Evolutionary conservation across 2,797 vertebrate genomes (phyloP).

Genomic region (Sebastes miniatus): DNA sequence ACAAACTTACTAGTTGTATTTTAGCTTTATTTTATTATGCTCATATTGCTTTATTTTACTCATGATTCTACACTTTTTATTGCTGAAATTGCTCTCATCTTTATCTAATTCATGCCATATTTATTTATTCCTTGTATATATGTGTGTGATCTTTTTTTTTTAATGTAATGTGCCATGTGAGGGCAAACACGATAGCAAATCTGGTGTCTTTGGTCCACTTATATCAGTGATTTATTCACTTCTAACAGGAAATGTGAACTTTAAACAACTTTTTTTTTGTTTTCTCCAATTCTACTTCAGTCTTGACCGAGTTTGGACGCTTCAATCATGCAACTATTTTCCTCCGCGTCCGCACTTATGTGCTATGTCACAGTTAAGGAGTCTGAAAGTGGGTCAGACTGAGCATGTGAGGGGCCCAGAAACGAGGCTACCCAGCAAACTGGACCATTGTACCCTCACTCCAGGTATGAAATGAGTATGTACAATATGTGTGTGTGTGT

Average conservation of each 20-base stretch:
- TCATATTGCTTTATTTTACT: too few relatives aligned
- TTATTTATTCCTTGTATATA: too few relatives aligned
- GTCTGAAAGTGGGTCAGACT: conserved; percentile 56
- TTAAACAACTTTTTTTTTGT: not conserved
- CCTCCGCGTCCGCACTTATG: conserved; percentile 7
- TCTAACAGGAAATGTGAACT: not conserved
- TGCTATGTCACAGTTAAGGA: conserved; percentile 29
- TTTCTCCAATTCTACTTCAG: not conserved
- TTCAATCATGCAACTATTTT: not conserved
- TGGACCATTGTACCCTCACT: conserved; percentile 12
- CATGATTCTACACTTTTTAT: too few relatives aligned
- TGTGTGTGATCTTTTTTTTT: too few relatives aligned
- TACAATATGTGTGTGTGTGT: not conserved
- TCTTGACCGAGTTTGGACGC: conserved; percentile 36
- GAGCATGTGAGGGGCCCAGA: conserved; percentile 28
- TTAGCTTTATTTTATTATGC: too few relatives aligned
- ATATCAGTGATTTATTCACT: not conserved
- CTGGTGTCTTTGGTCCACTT: not conserved
- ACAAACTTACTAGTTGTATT: too few relatives aligned
- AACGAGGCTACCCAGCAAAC: conserved; percentile 32
- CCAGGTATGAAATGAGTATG: conserved; percentile 30
- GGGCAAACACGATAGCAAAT: not conserved
- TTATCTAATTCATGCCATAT: too few relatives aligned
- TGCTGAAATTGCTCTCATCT: too few relatives aligned
- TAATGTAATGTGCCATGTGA: too few relatives aligned